Conservation (phyloP, 2,888 invertebrate species). For the Aromia moschata region DNA sequence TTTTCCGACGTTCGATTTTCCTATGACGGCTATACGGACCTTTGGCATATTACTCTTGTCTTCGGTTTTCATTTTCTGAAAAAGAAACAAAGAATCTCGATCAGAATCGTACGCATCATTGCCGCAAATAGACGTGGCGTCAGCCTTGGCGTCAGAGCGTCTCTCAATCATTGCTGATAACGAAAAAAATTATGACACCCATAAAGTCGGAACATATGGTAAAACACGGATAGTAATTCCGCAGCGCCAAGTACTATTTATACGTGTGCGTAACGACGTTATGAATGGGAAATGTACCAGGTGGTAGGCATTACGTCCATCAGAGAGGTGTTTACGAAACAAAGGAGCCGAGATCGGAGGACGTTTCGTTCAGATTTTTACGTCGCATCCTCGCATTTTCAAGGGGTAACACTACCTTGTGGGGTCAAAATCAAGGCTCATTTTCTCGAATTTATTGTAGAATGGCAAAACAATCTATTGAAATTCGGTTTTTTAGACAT, state of each 20-base stretch:
- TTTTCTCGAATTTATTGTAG: too few species aligned
- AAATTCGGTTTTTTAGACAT: too few species aligned
- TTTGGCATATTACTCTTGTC: conserved; percentile 74
- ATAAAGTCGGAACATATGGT: conserved; percentile 5
- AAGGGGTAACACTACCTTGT: too few species aligned
- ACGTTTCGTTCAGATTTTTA: too few species aligned
- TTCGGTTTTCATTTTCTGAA: conserved; percentile 67
- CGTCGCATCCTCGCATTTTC: too few species aligned
- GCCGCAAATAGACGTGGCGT: conserved; percentile 10
- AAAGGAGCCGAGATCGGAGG: too few species aligned
- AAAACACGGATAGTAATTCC: background rate
- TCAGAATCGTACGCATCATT: conserved; percentile 6
- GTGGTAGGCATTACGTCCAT: background rate
- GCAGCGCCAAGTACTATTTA: background rate
- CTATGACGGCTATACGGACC: conserved; percentile 79
- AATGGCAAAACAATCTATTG: too few species aligned
- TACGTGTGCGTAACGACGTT: background rate
- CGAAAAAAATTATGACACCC: background rate
- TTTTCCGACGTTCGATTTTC: conserved; percentile 82
- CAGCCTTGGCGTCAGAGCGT: background rate
- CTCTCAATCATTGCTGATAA: conserved; percentile 9
- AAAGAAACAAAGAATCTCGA: conserved; percentile 29
- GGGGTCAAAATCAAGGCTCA: too few species aligned
- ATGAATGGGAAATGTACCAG: conserved; percentile 1
- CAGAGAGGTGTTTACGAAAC: background rate